These are phyloP conservation scores for Enteromius radiatus DNA, from an alignment of 2,797 vertebrate genomes.

Conservation along the genomic window DNA sequence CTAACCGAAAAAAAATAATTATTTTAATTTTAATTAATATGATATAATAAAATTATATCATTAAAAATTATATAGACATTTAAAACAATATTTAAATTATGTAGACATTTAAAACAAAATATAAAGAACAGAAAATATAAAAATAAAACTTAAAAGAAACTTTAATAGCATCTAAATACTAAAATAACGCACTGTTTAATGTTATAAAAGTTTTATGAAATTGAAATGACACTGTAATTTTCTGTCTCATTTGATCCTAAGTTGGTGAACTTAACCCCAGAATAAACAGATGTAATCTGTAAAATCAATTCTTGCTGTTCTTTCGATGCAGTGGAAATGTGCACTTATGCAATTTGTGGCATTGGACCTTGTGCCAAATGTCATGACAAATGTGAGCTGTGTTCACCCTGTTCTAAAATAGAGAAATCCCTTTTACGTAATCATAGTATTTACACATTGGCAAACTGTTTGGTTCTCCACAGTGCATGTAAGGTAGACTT, in stretches of 20 bases:
- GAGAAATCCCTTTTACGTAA: slow-evolving; percentile 14
- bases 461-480: neutral
- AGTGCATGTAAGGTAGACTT: neutral
- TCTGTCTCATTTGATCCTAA: neutral
- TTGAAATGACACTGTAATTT: neutral
- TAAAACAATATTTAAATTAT: neutral
- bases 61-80: neutral
- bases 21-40: too few species aligned
- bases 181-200: neutral
- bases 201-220: neutral
- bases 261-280: neutral
- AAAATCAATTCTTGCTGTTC: slow-evolving; percentile 27
- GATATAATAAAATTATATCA: too few species aligned
- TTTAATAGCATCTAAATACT: neutral
- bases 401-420: neutral
- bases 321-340: neutral
- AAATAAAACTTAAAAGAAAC: neutral
- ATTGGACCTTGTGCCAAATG: slow-evolving; percentile 28
- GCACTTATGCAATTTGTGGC: slow-evolving; percentile 20
- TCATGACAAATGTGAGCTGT: slow-evolving; percentile 9
- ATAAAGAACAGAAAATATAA: too few species aligned
- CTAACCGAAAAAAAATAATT: too few species aligned
- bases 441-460: neutral
- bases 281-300: slow-evolving; percentile 34
- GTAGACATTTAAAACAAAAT: too few species aligned